A percentile compares a stretch with the other conserved stretches of the same genome.
Evolutionary conservation across 2,888 invertebrate species (phyloP).

Genomic region (Meganola albula): DNA sequence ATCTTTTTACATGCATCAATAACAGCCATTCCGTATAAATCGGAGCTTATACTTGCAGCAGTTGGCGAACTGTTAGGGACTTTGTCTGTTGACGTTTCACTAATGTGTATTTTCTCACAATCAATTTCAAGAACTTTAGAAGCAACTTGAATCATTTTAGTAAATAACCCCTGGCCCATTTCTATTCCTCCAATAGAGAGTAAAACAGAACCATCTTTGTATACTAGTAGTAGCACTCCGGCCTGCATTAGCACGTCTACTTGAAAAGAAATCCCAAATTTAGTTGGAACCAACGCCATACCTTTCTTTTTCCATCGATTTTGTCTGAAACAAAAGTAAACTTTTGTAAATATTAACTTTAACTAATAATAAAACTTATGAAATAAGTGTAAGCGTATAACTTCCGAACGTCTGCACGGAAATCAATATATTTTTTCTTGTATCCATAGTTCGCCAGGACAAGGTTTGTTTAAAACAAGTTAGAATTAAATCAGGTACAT

Average conservation of each 20-base stretch:
- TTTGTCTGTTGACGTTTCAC: constrained; percentile 87
- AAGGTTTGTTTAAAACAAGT: no score
- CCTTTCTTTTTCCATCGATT: constrained; percentile 89
- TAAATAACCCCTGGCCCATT: constrained; percentile 95
- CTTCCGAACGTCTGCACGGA: no score
- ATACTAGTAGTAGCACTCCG: constrained; percentile 86
- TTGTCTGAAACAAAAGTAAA: constrained; percentile 75
- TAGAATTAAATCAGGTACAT: no score
- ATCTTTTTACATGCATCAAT: constrained; percentile 84
- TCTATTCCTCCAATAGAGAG: constrained; percentile 90
- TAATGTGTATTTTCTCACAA: constrained; percentile 81
- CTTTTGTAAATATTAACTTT: no score
- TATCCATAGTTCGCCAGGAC: no score
- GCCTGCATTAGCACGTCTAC: constrained; percentile 83
- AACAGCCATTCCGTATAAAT: constrained; percentile 90
- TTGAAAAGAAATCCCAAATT: constrained; percentile 86
- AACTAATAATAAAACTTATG: no score
- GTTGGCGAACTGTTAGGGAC: constrained; percentile 89
- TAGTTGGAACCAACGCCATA: constrained; percentile 83
- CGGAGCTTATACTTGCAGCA: constrained; percentile 87
- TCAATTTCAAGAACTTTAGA: constrained; percentile 81
- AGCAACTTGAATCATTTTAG: constrained; percentile 92
- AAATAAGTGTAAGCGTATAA: no score
- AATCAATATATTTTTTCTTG: no score
- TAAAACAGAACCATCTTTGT: constrained; percentile 88